A percentile compares a stretch with the other conserved stretches of the same genome.
Conservation (phyloP, 2,888 invertebrate species). For the Pheosia tremula region DNA sequence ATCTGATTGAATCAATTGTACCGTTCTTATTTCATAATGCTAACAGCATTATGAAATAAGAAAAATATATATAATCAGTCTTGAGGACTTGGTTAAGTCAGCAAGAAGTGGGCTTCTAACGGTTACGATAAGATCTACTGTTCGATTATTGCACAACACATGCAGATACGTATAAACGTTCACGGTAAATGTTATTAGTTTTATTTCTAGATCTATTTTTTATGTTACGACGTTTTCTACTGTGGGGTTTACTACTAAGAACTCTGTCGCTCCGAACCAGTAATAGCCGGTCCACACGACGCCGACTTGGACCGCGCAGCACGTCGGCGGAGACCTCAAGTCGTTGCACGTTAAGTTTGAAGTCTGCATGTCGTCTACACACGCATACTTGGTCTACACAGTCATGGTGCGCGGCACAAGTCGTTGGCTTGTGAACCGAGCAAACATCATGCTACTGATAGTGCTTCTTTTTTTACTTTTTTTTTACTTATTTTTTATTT, state of each 20-base stretch:
- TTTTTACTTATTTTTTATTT: constrained; percentile 17
- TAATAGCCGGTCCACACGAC: constrained; percentile 3
- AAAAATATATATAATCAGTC: constrained; percentile 55
- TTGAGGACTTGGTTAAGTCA: constrained; percentile 66
- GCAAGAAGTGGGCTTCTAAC: constrained; percentile 68
- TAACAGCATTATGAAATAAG: neutral
- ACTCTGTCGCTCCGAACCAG: constrained; percentile 54
- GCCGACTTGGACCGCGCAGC: too few species aligned
- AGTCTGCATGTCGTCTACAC: too few species aligned
- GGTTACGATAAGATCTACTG: constrained; percentile 64
- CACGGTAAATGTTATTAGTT: constrained; percentile 41
- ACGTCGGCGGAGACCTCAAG: too few species aligned
- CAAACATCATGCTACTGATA: constrained; percentile 25
- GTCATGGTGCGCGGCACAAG: too few species aligned
- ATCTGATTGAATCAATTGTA: neutral
- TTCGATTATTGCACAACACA: constrained; percentile 81
- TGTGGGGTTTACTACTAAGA: constrained; percentile 46
- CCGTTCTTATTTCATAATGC: neutral
- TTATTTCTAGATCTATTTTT: constrained; percentile 50
- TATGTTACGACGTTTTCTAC: constrained; percentile 43
- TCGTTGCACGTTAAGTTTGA: too few species aligned
- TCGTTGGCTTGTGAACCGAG: neutral
- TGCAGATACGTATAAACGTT: constrained; percentile 78
- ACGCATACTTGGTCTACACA: too few species aligned
- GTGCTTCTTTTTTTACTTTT: constrained; percentile 19